Percentiles rank a stretch among this genome's conserved stretches.
Evolutionary conservation across 2,113 vertebrate genomes (phyloP).

Genomic region (Stigmatopora argus): DNA sequence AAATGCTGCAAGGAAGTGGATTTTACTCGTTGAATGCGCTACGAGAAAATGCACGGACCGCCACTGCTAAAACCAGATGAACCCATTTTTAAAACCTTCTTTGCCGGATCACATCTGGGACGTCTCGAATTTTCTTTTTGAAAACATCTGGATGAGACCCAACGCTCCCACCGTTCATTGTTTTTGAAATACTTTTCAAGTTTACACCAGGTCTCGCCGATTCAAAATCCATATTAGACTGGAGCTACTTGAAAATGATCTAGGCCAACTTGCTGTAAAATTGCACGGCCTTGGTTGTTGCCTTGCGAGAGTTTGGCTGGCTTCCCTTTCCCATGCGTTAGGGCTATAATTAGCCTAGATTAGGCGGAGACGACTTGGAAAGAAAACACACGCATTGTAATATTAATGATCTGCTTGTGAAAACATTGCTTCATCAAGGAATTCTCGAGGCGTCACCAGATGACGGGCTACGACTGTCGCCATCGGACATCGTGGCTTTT

Average conservation of each 20-base stretch:
- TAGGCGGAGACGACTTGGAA: constrained; percentile 58
- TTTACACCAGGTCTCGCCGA: no score
- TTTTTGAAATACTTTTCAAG: no score
- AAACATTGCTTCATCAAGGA: constrained; percentile 53
- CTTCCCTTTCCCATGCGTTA: constrained; percentile 54
- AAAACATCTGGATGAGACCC: no score
- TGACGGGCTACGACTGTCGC: not conserved
- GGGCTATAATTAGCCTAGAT: constrained; percentile 66
- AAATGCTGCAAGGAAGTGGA: no score
- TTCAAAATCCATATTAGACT: no score
- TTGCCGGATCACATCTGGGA: no score
- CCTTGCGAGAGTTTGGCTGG: constrained; percentile 30
- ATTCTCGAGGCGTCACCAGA: not conserved
- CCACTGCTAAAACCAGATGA: no score
- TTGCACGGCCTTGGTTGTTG: constrained; percentile 38
- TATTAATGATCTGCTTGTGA: constrained; percentile 59
- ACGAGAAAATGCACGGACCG: no score
- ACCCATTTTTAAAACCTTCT: no score
- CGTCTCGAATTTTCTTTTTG: no score
- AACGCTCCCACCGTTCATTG: no score
- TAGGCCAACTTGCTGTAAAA: constrained; percentile 51
- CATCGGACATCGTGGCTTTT: not conserved
- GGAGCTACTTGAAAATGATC: constrained; percentile 21
- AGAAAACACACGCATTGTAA: constrained; percentile 45
- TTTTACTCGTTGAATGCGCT: no score